A percentile compares a stretch with the other conserved stretches of the same genome.
Conservation (phyloP, 2,797 vertebrate species). For the Manis crassicaudata region DNA sequence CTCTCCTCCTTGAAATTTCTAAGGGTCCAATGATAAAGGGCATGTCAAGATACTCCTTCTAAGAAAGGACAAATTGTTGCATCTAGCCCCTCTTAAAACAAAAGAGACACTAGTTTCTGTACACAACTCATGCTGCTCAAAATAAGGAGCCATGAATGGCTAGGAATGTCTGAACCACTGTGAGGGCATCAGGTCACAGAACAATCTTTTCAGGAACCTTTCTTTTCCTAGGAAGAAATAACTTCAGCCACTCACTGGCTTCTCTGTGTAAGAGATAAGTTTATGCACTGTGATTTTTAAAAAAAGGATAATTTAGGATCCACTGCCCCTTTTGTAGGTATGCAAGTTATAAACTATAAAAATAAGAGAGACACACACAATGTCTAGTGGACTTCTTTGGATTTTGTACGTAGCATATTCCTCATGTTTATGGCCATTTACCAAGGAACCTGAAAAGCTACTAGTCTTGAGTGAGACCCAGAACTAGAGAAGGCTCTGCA, state of each 20-base stretch:
- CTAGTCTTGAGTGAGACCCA: background rate
- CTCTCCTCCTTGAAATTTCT: background rate
- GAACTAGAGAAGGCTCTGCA: background rate
- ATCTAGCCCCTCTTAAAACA: background rate
- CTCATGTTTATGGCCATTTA: background rate
- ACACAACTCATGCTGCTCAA: background rate
- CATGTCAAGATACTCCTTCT: background rate
- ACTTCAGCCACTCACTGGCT: background rate
- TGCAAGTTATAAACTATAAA: conserved; percentile 74
- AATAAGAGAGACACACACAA: background rate
- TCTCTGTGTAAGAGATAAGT: conserved; percentile 48
- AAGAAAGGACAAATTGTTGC: background rate
- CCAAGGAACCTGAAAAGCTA: background rate
- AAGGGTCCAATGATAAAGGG: background rate
- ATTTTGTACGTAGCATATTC: background rate
- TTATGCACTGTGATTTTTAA: conserved; percentile 45
- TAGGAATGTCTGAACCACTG: background rate
- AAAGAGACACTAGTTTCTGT: background rate
- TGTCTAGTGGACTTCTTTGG: background rate
- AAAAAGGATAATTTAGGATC: conserved; percentile 65
- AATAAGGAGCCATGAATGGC: background rate
- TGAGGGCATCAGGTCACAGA: background rate
- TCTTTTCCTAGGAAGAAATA: background rate
- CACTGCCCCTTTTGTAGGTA: conserved; percentile 51
- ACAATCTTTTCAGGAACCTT: background rate